These are phyloP conservation scores for Columba janthina DNA, from an alignment of 2,113 vertebrate species.

Conservation along the genomic window DNA sequence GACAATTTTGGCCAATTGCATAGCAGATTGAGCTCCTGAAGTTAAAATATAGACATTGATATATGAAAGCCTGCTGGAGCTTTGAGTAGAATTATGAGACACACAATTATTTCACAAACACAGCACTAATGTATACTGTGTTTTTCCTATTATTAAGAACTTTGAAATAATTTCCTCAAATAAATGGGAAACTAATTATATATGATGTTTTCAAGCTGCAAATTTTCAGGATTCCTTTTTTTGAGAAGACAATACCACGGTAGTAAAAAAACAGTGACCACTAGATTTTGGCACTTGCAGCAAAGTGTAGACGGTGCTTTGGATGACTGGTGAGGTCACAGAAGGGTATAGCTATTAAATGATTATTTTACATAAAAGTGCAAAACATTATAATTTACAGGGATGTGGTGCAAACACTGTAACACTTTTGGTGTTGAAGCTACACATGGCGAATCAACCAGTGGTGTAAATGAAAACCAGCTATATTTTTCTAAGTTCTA, in stretches of 20 bases:
- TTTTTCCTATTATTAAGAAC: background rate
- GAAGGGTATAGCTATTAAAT: background rate
- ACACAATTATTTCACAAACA: background rate
- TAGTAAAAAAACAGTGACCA: background rate
- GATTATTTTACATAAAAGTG: background rate
- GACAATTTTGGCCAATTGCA: background rate
- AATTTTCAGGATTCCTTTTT: background rate
- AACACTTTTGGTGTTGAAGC: background rate
- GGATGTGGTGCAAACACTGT: background rate
- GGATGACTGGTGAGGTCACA: background rate
- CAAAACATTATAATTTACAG: background rate
- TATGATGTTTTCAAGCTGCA: background rate
- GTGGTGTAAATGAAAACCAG: background rate
- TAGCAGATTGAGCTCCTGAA: background rate
- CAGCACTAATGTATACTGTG: background rate
- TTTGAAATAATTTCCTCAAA: background rate
- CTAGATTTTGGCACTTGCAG: background rate
- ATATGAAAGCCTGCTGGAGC: background rate
- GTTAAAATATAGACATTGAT: background rate
- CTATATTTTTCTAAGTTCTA: background rate
- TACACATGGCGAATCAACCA: background rate
- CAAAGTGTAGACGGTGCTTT: background rate
- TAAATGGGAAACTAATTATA: background rate
- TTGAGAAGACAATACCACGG: background rate
- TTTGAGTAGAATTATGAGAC: background rate